Base-by-base conservation (phyloP, 2,888 invertebrate genomes). In the Nemotelus nigrinus region DNA sequence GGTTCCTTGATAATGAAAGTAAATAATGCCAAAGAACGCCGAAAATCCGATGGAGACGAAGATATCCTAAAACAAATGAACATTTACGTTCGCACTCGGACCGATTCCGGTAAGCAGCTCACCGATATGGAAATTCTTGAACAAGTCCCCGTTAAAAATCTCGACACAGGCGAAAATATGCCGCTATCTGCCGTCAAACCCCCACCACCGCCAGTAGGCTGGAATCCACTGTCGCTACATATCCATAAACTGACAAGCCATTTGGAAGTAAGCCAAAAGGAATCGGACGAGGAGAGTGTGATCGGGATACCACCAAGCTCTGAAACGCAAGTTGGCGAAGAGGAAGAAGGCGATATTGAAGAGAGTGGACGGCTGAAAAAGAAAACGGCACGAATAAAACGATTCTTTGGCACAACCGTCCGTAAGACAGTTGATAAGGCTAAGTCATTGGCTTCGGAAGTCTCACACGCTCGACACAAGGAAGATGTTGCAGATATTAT, bases 71-170 rank as follows among this genome's bases (percentile, higher is more conserved):
- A 91, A 82, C 92, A 91, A 83, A 86, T 92, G 82, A 92, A 92
- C 83, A 90, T 94, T 87, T 92, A 91, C 83, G 93, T 95, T 45
- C 90, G 95, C 81, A 94, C 94, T 57, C 90, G 96, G 82, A 94
- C 96, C 68, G 94, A 94, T 84, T 96, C 96, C 64, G 96, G 96
- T 3, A 93, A 95, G 84, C 93, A 92, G 82, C 90, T 97, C 78
- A 93, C 95, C 6, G 97, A 97, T 88, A 91, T 94, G 89, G 96
- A 98, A 90, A 98, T 98, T 82, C 89, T 98, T 80, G 96, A 96
- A 86, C 95, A 96, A 89, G 95, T 96, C 84, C 93, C 94, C 80
- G 94, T 94, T 71, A 90, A 93, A 84, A 94, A 94, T 88, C 88
- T 94, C 78, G 94, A 94, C 85, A 94, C 94, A 5, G 91, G 98